Evolutionary conservation across 2,888 invertebrate genomes (phyloP).

Genomic region (Campoplex capitator): DNA sequence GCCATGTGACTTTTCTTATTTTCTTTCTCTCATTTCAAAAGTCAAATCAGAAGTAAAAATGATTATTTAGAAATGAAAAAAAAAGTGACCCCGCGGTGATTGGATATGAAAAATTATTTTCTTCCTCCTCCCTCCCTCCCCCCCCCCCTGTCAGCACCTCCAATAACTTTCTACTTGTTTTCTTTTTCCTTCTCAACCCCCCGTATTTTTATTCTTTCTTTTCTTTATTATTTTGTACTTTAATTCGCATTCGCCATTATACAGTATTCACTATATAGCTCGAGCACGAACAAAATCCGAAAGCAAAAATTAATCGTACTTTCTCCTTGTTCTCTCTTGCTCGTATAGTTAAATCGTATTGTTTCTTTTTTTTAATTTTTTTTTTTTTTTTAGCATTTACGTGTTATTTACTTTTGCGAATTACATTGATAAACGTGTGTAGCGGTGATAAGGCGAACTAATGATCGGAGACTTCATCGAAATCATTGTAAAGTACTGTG

Average conservation of each 20-base stretch:
- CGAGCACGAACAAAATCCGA: constrained; percentile 39
- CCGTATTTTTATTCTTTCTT: constrained; percentile 28
- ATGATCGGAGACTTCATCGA: not conserved
- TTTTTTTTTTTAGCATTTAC: constrained; percentile 25
- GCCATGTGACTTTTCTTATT: not conserved
- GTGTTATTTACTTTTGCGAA: constrained; percentile 31
- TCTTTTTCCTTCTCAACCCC: not conserved
- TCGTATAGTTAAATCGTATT: constrained; percentile 47
- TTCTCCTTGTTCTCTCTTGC: constrained; percentile 22
- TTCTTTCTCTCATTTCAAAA: not conserved
- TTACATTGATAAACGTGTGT: constrained; percentile 38
- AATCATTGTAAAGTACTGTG: not conserved
- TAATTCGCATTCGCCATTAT: constrained; percentile 74
- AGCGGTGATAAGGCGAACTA: not conserved
- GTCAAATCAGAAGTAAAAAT: not conserved
- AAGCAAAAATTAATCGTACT: not conserved
- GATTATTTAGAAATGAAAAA: not conserved
- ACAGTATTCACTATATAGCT: constrained; percentile 74
- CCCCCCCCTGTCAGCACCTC: not conserved
- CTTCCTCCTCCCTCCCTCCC: no score
- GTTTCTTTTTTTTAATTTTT: constrained; percentile 18
- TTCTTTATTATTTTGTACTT: constrained; percentile 61
- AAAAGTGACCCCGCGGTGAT: not conserved
- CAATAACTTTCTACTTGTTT: not conserved
- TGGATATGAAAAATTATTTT: not conserved